Conservation (phyloP, 2,797 vertebrate genomes). For the Rhinophrynus dorsalis region DNA sequence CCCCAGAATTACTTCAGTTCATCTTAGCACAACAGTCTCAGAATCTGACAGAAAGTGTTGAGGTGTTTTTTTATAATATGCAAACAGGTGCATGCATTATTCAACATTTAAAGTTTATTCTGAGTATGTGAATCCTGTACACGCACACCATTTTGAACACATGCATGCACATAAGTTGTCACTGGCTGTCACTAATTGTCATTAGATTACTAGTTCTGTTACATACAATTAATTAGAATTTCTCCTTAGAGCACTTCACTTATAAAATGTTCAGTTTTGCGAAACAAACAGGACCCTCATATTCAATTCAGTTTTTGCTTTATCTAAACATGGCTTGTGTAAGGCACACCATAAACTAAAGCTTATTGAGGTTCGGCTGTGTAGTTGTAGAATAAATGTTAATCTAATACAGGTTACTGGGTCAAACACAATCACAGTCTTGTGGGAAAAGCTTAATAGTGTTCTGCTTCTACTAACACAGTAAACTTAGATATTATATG, state of each 20-base stretch:
- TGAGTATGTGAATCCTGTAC: too few relatives aligned
- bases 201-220: too few relatives aligned
- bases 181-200: too few relatives aligned
- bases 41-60: too few relatives aligned
- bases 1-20: too few relatives aligned
- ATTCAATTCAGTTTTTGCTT: slow-evolving; percentile 75
- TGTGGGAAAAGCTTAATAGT: slow-evolving; percentile 83
- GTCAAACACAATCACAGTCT: slow-evolving; percentile 82
- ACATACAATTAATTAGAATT: too few relatives aligned
- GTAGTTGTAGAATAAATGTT: slow-evolving; percentile 82
- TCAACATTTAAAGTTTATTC: too few relatives aligned
- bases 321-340: background rate
- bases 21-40: too few relatives aligned
- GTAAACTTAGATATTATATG: slow-evolving; percentile 81
- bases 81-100: too few relatives aligned
- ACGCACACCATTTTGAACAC: too few relatives aligned
- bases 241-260: background rate
- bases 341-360: slow-evolving; percentile 67
- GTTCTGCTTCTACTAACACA: slow-evolving; percentile 79
- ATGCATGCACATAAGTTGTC: too few relatives aligned
- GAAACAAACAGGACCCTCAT: slow-evolving; percentile 59
- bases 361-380: slow-evolving; percentile 73
- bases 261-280: background rate
- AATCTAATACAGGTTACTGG: slow-evolving; percentile 84
- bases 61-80: too few relatives aligned